Base-by-base conservation (phyloP, 1,140 invertebrate genomes). In the Philaenus spumarius region DNA sequence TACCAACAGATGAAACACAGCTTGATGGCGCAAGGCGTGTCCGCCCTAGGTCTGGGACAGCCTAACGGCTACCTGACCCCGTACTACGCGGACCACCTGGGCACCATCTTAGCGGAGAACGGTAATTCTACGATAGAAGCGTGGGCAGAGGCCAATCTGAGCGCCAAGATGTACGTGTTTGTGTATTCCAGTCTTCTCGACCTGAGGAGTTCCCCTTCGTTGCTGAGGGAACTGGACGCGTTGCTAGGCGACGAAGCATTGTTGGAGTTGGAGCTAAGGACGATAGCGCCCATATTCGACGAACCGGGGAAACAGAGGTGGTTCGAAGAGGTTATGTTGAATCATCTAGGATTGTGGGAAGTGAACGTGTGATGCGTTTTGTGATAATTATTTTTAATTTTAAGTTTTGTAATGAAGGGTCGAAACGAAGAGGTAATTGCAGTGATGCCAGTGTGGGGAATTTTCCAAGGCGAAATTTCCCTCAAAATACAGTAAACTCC, bases 341-440 rank as follows among this genome's bases (percentile, higher is more conserved):
- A 68, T 43, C 66, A 64, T 15, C 46, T 66, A 35, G 53, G 62
- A 47, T 46, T 68, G 22, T 68, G 67, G 67, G 67, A 68, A 55
- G 58, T 63, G 39, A 68, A 67, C 59, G 39, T 62, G 52, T 62
- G 66, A 71, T 19, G 19, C n/a, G 39, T 19, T 42, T 42, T 42
- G 39, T n/a, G 14, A 42, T 15, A 3, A 5, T 42, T 42, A 5
- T 42, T 42, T 15, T 3, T 42, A 19, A 19, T 2, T 3, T 42
- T 15, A n/a, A 42, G 14, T 15, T 42, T n/a, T n/a, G n/a, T n/a
- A n/a, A n/a, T n/a, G n/a, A n/a, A n/a, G n/a, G n/a, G n/a, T n/a
- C n/a, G n/a, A n/a, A n/a, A n/a, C n/a, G n/a, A n/a, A n/a, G n/a
- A n/a, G n/a, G n/a, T n/a, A n/a, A n/a, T n/a, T n/a, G n/a, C n/a